A percentile compares a stretch with the other conserved stretches of the same genome.
phyloP scores from a whole-genome alignment of 2,888 invertebrate genomes.

The Tetragnatha montana region DNA sequence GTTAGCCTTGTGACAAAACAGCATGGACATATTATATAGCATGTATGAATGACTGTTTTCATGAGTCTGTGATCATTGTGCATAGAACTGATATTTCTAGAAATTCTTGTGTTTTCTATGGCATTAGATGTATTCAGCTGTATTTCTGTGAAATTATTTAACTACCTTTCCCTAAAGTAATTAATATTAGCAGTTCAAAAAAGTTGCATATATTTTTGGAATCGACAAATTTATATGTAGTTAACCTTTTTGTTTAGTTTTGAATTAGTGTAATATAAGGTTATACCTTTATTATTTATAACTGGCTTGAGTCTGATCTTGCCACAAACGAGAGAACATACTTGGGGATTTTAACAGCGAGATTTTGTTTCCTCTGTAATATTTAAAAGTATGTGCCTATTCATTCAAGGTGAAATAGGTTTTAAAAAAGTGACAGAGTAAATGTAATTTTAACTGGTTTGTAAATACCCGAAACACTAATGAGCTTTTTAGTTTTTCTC shows the following conservation, averaged over 20 bases:
- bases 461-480: conserved; percentile 50
- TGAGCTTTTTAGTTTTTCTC: conserved; percentile 33
- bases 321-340: background rate
- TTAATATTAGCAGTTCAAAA: conserved; percentile 8
- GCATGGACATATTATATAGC: conserved; percentile 69
- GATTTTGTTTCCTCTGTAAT: background rate
- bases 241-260: background rate
- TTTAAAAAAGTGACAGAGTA: conserved; percentile 29
- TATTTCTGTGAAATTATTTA: conserved; percentile 43
- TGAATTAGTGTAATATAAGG: background rate
- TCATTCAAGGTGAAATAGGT: conserved; percentile 14
- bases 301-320: background rate
- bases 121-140: conserved; percentile 54
- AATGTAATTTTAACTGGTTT: conserved; percentile 47
- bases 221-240: background rate
- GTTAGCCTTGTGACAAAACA: conserved; percentile 71
- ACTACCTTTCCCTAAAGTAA: conserved; percentile 4
- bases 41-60: conserved; percentile 68
- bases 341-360: background rate
- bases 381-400: conserved; percentile 32
- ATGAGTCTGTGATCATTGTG: conserved; percentile 71
- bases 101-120: conserved; percentile 65
- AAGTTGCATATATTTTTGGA: background rate
- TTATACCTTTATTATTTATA: background rate
- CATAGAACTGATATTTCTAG: conserved; percentile 70